A percentile compares a stretch with the other conserved stretches of the same genome.
Evolutionary conservation across 2,797 vertebrate species (phyloP).

Genomic region (Cichlasoma orientale): DNA sequence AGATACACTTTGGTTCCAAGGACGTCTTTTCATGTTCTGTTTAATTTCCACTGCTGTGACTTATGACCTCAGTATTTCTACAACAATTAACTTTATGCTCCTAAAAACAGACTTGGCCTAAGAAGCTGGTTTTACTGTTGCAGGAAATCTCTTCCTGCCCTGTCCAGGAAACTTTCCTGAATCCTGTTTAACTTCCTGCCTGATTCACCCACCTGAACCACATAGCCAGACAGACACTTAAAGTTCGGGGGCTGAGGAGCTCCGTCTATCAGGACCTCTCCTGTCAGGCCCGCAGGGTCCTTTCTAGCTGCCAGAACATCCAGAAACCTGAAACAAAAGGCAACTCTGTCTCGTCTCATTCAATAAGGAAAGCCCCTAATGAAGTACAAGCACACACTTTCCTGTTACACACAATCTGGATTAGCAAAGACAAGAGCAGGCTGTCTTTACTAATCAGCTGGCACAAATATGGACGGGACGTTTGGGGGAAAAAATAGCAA

Average conservation of each 20-base stretch:
- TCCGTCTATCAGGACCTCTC: slow-evolving; percentile 85
- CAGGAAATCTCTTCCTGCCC: slow-evolving; percentile 10
- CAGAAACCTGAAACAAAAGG: slow-evolving; percentile 76
- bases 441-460: neutral
- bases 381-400: neutral
- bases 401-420: neutral
- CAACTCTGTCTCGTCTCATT: neutral
- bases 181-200: slow-evolving; percentile 11
- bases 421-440: neutral
- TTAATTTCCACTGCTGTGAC: neutral
- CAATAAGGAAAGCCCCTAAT: no score
- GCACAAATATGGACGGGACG: neutral
- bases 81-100: neutral
- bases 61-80: neutral
- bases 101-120: neutral
- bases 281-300: slow-evolving; percentile 81
- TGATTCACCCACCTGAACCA: slow-evolving; percentile 82
- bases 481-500: neutral
- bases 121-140: slow-evolving; percentile 15
- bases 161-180: slow-evolving; percentile 20
- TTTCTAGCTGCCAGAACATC: slow-evolving; percentile 86
- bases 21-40: neutral
- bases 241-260: slow-evolving; percentile 84
- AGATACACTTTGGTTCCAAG: neutral
- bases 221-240: slow-evolving; percentile 88